These are phyloP conservation scores for Ernsta delagoae DNA, from an alignment of 2,888 invertebrate species.

Conservation along the genomic window DNA sequence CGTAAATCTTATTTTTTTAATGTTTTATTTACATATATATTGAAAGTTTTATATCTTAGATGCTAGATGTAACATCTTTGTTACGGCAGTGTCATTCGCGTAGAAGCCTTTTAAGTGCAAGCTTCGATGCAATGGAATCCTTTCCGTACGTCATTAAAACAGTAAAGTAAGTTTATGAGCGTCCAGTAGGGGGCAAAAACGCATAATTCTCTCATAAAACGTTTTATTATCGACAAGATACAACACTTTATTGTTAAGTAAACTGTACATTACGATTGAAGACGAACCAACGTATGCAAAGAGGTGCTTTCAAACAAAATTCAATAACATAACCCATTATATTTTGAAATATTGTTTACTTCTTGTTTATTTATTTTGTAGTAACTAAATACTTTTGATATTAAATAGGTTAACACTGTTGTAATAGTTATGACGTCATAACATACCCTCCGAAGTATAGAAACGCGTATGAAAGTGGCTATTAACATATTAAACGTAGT, in stretches of 20 bases:
- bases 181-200: constrained; percentile 55
- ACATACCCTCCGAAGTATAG: too few relatives aligned
- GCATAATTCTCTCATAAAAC: constrained; percentile 72
- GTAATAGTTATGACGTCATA: too few relatives aligned
- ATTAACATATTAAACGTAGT: too few relatives aligned
- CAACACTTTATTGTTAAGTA: constrained; percentile 57
- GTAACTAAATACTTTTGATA: too few relatives aligned
- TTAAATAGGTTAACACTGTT: too few relatives aligned
- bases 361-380: too few relatives aligned
- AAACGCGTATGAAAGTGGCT: too few relatives aligned
- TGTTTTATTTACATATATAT: too few relatives aligned
- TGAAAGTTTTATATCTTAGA: too few relatives aligned
- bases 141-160: constrained; percentile 58
- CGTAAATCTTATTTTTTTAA: too few relatives aligned
- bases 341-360: too few relatives aligned
- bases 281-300: neutral
- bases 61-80: constrained; percentile 29
- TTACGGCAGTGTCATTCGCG: constrained; percentile 45
- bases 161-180: constrained; percentile 67
- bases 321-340: too few relatives aligned
- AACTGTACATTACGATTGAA: constrained; percentile 35
- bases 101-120: constrained; percentile 68
- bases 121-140: constrained; percentile 50
- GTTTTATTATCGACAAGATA: constrained; percentile 62
- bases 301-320: neutral